phyloP scores from a whole-genome alignment of 2,888 invertebrate genomes.

The Synergus itoensis region DNA sequence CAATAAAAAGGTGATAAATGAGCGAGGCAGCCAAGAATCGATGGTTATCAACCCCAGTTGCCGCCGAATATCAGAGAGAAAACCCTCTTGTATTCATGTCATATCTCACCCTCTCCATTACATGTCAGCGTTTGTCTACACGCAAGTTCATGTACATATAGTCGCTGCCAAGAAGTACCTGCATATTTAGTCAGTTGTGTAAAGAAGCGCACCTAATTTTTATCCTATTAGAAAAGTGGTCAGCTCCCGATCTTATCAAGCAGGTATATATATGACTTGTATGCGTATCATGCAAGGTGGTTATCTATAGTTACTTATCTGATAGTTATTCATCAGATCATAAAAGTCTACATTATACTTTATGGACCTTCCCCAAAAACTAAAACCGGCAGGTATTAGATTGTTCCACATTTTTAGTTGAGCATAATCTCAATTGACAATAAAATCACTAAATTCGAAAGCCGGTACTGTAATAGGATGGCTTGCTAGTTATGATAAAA shows the following conservation, averaged over 20 bases:
- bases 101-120: background rate
- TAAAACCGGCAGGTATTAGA: too few species aligned
- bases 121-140: background rate
- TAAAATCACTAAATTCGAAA: too few species aligned
- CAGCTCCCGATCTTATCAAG: background rate
- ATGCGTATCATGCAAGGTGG: background rate
- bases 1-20: background rate
- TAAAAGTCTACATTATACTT: background rate
- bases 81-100: background rate
- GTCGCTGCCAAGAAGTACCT: background rate
- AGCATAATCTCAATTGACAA: too few species aligned
- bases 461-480: too few species aligned
- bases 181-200: background rate
- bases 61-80: background rate
- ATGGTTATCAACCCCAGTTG: background rate
- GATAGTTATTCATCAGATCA: too few species aligned
- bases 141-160: background rate
- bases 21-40: background rate
- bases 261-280: too few species aligned
- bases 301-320: background rate
- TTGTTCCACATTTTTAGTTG: too few species aligned
- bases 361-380: too few species aligned
- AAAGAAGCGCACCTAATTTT: background rate
- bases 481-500: too few species aligned
- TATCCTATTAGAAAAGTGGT: background rate